Evolutionary conservation across 2,113 vertebrate genomes (phyloP).

Genomic region (Pelusios castaneus): DNA sequence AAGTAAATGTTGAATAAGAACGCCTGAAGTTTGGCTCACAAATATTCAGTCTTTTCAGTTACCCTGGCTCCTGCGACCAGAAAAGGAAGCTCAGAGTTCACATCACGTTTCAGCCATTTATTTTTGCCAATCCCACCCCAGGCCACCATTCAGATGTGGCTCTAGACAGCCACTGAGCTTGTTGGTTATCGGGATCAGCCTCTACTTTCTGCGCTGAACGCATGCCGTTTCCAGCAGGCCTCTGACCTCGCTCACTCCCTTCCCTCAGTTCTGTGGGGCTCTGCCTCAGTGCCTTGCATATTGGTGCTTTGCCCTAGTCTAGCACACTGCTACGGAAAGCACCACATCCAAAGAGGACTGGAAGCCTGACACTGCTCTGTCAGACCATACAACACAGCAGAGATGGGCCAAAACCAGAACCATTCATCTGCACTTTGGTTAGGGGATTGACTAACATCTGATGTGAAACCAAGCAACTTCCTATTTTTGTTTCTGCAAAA

Average conservation of each 20-base stretch:
- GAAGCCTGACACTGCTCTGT: background rate
- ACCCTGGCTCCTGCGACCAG: background rate
- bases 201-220: background rate
- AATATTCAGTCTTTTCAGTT: background rate
- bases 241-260: background rate
- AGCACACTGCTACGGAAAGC: background rate
- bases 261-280: background rate
- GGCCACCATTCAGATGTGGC: background rate
- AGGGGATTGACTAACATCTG: background rate
- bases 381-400: background rate
- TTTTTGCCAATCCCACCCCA: background rate
- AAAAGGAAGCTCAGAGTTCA: background rate
- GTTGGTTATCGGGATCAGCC: rapidly evolving
- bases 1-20: slow-evolving; percentile 40
- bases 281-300: background rate
- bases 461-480: background rate
- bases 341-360: too few relatives aligned
- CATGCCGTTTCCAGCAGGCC: background rate
- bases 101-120: background rate
- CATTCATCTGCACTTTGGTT: background rate
- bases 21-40: background rate
- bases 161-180: background rate
- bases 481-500: background rate
- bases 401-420: background rate
- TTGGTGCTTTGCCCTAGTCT: background rate